A percentile compares a stretch with the other conserved stretches of the same genome.
These are phyloP conservation scores for Paramormyrops hopkinsi DNA, from an alignment of 2,797 vertebrate species.

Conservation along the genomic window DNA sequence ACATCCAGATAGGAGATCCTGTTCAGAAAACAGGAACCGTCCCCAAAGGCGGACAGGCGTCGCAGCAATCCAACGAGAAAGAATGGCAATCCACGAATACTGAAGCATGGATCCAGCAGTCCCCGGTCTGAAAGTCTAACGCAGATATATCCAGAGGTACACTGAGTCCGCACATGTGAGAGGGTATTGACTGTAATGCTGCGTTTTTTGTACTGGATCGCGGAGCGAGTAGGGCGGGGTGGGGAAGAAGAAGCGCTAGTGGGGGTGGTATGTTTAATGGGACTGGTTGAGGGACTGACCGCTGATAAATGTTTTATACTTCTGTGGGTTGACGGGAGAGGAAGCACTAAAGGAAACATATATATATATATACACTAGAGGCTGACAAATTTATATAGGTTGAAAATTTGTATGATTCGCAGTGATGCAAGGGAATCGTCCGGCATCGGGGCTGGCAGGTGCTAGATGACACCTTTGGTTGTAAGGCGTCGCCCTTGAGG, in stretches of 20 bases:
- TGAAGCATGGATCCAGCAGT: conserved; percentile 10
- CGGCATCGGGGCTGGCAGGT: neutral
- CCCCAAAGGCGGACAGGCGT: conserved; percentile 1
- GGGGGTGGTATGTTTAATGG: neutral
- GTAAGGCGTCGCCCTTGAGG: neutral
- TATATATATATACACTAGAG: neutral
- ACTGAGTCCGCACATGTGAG: neutral
- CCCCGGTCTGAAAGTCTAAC: conserved; percentile 1
- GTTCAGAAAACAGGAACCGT: conserved; percentile 7
- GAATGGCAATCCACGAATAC: conserved; percentile 10
- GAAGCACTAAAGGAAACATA: neutral
- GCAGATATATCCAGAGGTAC: conserved; percentile 17
- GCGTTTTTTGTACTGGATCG: neutral
- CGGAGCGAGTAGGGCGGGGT: neutral
- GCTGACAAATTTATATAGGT: neutral
- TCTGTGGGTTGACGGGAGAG: neutral
- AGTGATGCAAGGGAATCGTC: neutral
- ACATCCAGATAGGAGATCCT: conserved; percentile 17
- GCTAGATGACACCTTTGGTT: neutral
- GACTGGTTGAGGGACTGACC: neutral
- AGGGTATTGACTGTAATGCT: neutral
- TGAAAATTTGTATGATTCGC: neutral
- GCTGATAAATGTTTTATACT: conserved; percentile 10
- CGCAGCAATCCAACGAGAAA: neutral
- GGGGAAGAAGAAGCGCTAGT: neutral